Conservation (phyloP, 2,797 vertebrate species). For the Pseudochirops cupreus region DNA sequence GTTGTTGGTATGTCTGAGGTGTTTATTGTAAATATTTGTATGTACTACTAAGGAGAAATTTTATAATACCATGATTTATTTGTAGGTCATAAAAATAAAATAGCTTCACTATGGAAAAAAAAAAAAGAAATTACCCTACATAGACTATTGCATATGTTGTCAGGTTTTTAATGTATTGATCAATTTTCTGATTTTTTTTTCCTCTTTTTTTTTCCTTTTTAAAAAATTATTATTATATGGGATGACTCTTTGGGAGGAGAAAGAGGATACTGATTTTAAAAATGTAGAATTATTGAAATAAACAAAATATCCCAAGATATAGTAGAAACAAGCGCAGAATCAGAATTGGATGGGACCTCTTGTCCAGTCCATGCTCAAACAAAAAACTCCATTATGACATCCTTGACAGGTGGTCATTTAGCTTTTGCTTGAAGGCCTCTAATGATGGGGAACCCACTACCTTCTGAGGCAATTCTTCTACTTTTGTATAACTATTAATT, state of each 20-base stretch:
- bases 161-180: background rate
- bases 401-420: background rate
- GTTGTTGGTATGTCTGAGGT: constrained; percentile 23
- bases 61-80: constrained; percentile 42
- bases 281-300: background rate
- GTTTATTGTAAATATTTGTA: constrained; percentile 46
- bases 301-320: background rate
- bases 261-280: background rate
- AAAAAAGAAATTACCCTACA: background rate
- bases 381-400: background rate
- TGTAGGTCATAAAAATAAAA: constrained; percentile 16
- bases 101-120: constrained; percentile 20
- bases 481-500: background rate
- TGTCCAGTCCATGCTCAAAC: background rate
- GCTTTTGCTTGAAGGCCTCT: background rate
- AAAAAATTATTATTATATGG: background rate
- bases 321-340: background rate
- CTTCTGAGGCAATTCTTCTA: background rate
- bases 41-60: constrained; percentile 7
- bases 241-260: background rate
- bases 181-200: background rate
- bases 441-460: background rate
- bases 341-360: background rate
- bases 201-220: background rate
- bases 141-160: background rate